phyloP scores from a whole-genome alignment of 2,888 invertebrate genomes.

The Antheraea assamensis region DNA sequence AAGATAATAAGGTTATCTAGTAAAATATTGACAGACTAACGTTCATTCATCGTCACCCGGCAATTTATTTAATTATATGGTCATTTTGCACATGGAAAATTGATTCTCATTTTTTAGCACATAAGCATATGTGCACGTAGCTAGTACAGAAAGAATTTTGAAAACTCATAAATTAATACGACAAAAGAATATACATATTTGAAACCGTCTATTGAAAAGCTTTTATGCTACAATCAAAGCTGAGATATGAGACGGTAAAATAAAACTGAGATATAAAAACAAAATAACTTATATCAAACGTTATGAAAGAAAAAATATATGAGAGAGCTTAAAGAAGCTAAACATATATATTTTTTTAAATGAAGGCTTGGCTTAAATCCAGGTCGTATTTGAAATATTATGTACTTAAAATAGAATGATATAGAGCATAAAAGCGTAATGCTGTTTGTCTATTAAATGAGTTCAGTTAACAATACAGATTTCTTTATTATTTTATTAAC shows the following conservation, averaged over 20 bases:
- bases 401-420: not conserved
- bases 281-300: not conserved
- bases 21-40: no score
- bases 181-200: not conserved
- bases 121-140: no score
- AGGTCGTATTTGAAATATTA: not conserved
- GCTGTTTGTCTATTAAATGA: not conserved
- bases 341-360: not conserved
- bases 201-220: slow-evolving; percentile 2
- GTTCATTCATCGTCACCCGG: no score
- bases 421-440: not conserved
- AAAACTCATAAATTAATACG: not conserved
- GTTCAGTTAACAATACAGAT: not conserved
- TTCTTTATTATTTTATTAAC: no score
- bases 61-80: no score
- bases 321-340: not conserved
- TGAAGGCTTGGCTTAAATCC: not conserved
- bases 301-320: not conserved
- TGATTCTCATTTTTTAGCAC: no score
- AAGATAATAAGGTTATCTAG: no score
- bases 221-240: slow-evolving; percentile 1
- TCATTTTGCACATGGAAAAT: no score
- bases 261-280: not conserved
- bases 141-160: not conserved
- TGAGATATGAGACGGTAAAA: not conserved